Conservation (phyloP, 1,140 invertebrate species). For the Eupristina koningsbergeri region DNA sequence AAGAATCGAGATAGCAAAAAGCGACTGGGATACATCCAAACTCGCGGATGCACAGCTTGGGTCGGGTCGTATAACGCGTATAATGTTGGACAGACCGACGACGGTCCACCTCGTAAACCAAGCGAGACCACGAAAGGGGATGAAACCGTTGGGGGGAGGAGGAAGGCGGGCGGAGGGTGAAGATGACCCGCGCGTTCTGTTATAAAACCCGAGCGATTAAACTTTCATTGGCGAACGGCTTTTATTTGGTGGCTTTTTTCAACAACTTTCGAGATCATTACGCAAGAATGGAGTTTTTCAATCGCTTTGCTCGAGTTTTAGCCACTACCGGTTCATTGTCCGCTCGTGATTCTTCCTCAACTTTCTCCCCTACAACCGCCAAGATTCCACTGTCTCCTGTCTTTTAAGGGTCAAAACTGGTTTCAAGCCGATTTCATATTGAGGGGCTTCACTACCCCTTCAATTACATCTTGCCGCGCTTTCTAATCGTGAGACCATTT, state of each 20-base stretch:
- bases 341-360: too few species aligned
- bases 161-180: constrained; percentile 2
- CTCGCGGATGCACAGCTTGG: constrained; percentile 58
- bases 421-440: too few species aligned
- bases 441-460: too few species aligned
- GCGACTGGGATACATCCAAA: too few species aligned
- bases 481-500: too few species aligned
- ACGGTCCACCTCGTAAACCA: constrained; percentile 63
- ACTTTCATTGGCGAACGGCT: constrained; percentile 17
- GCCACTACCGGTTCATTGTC: too few species aligned
- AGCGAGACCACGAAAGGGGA: constrained; percentile 51
- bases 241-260: background rate
- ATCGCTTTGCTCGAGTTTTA: background rate
- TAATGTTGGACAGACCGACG: constrained; percentile 67
- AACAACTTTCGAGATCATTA: background rate
- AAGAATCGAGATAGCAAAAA: background rate
- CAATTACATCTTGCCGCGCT: too few species aligned
- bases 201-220: constrained; percentile 39
- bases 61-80: constrained; percentile 65
- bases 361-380: too few species aligned
- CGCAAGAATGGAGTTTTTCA: background rate
- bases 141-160: background rate
- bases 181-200: background rate
- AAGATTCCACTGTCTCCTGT: too few species aligned
- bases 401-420: too few species aligned